Evolutionary conservation across 2,888 invertebrate genomes (phyloP), one percentile per base, ranked within the genome.

Genomic region (Chrysodeixis includens): DNA sequence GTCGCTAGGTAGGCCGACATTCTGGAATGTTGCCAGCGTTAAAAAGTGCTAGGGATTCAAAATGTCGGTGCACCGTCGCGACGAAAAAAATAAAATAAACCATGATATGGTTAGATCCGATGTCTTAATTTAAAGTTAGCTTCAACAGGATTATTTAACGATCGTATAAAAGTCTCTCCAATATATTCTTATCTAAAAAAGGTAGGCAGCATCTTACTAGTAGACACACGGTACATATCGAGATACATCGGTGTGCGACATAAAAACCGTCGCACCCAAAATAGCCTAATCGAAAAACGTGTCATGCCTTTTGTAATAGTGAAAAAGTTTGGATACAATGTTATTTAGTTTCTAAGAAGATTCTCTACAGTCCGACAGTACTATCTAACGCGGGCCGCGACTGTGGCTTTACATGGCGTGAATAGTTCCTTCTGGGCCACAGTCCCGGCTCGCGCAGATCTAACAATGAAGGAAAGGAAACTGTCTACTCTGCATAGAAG

Each of bases 141-240:
- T 85, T 92, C 92, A 94, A 94, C 94, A 94, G 92, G 92, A 92
- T 90, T 83, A 92, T 93, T 93, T 93, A 94, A 95, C 94, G 91
- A 91, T 94, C 93, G 94, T 95, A 95, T 95, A 94, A 94, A 95
- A 95, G 94, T 93, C 93, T 94, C 93, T 95, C 90, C 91, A 92
- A 92, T 94, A 94, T 92, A 93, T 90, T 92, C 92, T 94, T 95
- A 94, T 93, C 93, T 93, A 93, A 93, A 92, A 93, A 93, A 92
- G 84, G 89, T 93, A 93, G 92, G 92, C 92, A 91, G 89, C 88
- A 85, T 90, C 90, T 88, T 92, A 89, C 81, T 88, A 81, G 84
- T 88, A 91, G 89, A 93, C 89, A 85, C 86, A 90, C 88, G 86
- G 86, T 89, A 93, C 87, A 92, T 88, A 85, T 88, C 87, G 83